A percentile compares a stretch with the other conserved stretches of the same genome.
Conservation (phyloP, 2,888 invertebrate species). For the Drosophila barbarae region DNA sequence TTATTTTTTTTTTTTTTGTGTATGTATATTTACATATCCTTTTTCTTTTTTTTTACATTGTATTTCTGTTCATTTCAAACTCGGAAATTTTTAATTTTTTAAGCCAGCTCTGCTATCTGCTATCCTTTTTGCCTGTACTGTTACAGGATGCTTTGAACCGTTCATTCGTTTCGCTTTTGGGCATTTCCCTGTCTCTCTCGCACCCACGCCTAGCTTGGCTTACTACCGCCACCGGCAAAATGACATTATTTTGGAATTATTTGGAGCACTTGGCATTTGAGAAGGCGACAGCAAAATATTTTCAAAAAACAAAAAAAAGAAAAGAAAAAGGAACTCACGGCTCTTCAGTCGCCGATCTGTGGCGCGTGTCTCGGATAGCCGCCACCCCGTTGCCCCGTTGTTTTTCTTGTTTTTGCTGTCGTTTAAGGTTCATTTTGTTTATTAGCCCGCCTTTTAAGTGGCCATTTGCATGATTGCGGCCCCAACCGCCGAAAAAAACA, state of each 20-base stretch:
- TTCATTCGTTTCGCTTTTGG: constrained; percentile 6
- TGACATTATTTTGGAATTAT: constrained; percentile 71
- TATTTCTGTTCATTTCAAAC: too few relatives aligned
- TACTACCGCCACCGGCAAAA: constrained; percentile 45
- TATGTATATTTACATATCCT: too few relatives aligned
- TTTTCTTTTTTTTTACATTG: too few relatives aligned
- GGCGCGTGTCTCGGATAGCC: constrained; percentile 24
- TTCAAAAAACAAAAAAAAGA: constrained; percentile 15
- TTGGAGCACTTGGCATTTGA: constrained; percentile 61
- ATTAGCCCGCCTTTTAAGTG: constrained; percentile 64
- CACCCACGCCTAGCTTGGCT: neutral
- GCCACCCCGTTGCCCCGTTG: constrained; percentile 7
- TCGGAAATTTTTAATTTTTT: neutral
- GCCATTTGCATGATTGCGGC: constrained; percentile 63
- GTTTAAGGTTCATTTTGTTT: constrained; percentile 59
- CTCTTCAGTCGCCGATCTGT: constrained; percentile 15
- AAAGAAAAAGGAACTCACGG: neutral
- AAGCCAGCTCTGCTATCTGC: neutral
- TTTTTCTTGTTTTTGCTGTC: constrained; percentile 30
- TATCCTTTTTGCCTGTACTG: constrained; percentile 6
- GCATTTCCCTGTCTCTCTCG: neutral
- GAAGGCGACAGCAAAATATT: constrained; percentile 50
- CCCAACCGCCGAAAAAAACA: constrained; percentile 2
- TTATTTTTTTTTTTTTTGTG: too few relatives aligned
- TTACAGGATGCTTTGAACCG: constrained; percentile 31